Conservation (phyloP, 2,888 invertebrate species). For the Caradrina clavipalpis region DNA sequence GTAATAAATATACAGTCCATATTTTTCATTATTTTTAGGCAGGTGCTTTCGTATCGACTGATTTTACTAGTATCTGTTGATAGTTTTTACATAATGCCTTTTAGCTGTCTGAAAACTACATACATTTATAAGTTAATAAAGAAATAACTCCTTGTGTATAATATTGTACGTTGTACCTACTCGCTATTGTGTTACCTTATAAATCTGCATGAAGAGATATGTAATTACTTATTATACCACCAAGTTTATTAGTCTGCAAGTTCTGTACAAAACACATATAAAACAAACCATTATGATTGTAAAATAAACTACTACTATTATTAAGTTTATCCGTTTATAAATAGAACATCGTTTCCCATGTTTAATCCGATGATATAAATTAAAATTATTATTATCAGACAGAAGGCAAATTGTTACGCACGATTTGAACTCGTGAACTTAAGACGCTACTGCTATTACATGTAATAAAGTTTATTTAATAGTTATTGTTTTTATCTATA, state of each 20-base stretch:
- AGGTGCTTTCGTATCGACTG: no score
- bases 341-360: background rate
- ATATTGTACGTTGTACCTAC: no score
- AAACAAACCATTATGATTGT: background rate
- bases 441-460: conserved; percentile 44
- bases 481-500: conserved; percentile 18
- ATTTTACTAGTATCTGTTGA: no score
- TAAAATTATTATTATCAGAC: conserved; percentile 25
- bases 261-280: no score
- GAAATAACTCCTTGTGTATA: no score
- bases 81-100: no score
- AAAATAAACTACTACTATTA: background rate
- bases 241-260: no score
- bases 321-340: background rate
- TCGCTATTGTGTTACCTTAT: no score
- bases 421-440: conserved; percentile 54
- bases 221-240: no score
- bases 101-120: no score
- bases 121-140: no score
- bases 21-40: background rate
- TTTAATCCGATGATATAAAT: conserved; percentile 23
- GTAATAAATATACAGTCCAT: background rate
- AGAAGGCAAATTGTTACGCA: conserved; percentile 47
- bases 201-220: no score
- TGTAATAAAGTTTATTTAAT: conserved; percentile 35